Evolutionary conservation across 2,888 invertebrate genomes (phyloP).

Genomic region (Lepidonotus clava): DNA sequence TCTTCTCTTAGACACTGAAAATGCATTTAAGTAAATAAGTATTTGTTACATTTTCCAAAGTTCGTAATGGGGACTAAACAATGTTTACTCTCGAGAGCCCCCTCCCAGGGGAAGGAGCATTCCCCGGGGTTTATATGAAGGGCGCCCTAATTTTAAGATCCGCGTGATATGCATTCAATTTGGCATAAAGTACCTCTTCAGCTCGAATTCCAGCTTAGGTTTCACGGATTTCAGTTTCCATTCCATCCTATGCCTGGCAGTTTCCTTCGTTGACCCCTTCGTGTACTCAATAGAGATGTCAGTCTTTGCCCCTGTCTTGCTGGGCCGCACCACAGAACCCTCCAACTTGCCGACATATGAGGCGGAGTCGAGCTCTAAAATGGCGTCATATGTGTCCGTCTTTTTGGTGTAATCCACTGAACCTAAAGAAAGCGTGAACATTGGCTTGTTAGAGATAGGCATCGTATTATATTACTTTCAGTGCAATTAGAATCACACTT

Average conservation of each 20-base stretch:
- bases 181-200: slow-evolving; percentile 17
- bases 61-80: too few species aligned
- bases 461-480: too few species aligned
- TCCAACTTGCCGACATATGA: slow-evolving; percentile 2
- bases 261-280: background rate
- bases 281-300: background rate
- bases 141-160: too few species aligned
- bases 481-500: too few species aligned
- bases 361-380: background rate
- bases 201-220: slow-evolving; percentile 9
- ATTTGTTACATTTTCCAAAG: too few species aligned
- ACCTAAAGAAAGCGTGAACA: background rate
- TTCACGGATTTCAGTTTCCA: slow-evolving; percentile 1
- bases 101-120: background rate
- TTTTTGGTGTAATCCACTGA: background rate
- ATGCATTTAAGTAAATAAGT: too few species aligned
- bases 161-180: too few species aligned
- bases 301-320: background rate
- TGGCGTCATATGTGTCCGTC: background rate
- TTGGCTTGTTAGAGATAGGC: too few species aligned
- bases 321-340: background rate
- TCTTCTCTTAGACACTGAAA: too few species aligned
- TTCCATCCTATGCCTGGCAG: background rate
- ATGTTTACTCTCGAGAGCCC: too few species aligned
- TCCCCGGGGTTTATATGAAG: too few species aligned